Evolutionary conservation across 2,113 vertebrate genomes (phyloP).

Genomic region (Lepidothrix coronata): DNA sequence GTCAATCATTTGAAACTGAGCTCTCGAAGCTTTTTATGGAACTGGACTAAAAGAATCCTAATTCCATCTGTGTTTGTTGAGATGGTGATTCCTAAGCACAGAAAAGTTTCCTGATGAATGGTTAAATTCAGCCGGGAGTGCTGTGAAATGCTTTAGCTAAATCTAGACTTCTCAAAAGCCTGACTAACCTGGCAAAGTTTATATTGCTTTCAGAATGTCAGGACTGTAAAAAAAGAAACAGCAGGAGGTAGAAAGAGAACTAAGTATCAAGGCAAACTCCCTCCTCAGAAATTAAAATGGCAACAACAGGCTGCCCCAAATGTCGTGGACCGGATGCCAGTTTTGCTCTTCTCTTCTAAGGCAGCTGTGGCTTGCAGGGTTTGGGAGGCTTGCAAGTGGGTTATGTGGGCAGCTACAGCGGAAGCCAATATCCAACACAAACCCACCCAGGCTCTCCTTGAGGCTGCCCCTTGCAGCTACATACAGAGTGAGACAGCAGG

Average conservation of each 20-base stretch:
- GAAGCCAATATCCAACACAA: neutral
- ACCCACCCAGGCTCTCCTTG: conserved; percentile 14
- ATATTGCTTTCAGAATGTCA: conserved; percentile 25
- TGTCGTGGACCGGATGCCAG: conserved; percentile 8
- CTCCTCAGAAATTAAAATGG: conserved; percentile 21
- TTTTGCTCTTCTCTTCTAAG: neutral
- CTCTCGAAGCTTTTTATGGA: conserved; percentile 57
- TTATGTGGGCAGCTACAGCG: neutral
- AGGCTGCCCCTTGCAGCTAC: neutral
- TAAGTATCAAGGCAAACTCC: neutral
- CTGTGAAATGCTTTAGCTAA: conserved; percentile 42
- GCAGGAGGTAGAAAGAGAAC: conserved; percentile 46
- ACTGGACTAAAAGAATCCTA: conserved; percentile 46
- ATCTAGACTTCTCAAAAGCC: conserved; percentile 40
- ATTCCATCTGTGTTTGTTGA: conserved; percentile 53
- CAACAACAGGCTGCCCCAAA: conserved; percentile 22
- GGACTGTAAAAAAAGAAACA: conserved; percentile 4
- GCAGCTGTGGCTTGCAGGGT: neutral
- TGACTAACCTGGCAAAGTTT: conserved; percentile 57
- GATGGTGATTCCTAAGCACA: conserved; percentile 38
- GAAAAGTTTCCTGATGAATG: conserved; percentile 37
- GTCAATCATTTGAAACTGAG: conserved; percentile 48
- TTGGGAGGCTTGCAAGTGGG: neutral
- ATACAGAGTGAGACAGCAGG: accelerated
- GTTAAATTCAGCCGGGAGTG: neutral